Evolutionary conservation across 2,888 invertebrate species (phyloP), one percentile per base, ranked within the genome.

Genomic region (Steinernema carpocapsae): DNA sequence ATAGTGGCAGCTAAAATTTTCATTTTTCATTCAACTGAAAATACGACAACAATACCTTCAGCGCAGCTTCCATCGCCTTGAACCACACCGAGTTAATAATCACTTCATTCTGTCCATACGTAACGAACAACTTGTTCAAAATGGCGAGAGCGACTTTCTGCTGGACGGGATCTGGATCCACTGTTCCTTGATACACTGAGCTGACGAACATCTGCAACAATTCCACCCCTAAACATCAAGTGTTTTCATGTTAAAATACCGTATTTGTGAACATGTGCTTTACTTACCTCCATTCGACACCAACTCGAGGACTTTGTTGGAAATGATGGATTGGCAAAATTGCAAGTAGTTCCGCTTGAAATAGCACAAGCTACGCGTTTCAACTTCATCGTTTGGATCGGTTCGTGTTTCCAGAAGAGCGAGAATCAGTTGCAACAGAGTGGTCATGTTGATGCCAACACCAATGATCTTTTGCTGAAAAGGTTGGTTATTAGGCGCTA

Each of bases 311-410:
- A 64, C 64, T 17, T 64, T 64, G 29, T 64, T 64, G 29, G 37
- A 10, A 12, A 64, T 26, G 37, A 64, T n/a, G 10, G 64, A 22
- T 12, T 64, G 64, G 14, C 64, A 64, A 29, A 64, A 64, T 17
- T 64, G 64, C 29, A 32, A 32, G 14, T 64, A 64, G 19, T 29
- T 29, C 7, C 64, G 64, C 29, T 64, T 64, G 19, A 64, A 64
- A 37, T 64, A 64, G 32, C 26, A 64, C 4, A 64, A 17, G 32
- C 32, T 64, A 32, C 64, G 64, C 1, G 64, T 64, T 37, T 64
- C 64, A 4, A 64, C 64, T 64, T 64, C 64, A 26, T 64, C 64
- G 26, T 37, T 64, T 3, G 29, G 64, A 64, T 64, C 64, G 29
- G 29, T 32, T 19, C 1, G 64, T 17, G 37, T 26, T 17, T 26